phyloP scores from a whole-genome alignment of 2,797 vertebrate genomes.

The Periparus ater region DNA sequence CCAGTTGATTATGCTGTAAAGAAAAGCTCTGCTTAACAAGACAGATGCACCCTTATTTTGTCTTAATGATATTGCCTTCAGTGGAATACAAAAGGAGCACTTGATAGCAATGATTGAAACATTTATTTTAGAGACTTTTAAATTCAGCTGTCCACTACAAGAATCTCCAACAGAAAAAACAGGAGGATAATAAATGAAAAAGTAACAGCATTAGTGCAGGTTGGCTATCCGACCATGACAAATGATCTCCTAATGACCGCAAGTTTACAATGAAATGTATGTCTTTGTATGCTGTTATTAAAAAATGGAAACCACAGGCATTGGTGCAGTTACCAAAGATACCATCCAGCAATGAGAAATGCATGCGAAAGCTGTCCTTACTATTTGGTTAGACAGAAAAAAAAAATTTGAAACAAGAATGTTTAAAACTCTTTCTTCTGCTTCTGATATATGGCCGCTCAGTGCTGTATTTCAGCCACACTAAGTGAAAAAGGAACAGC shows the following conservation, averaged over 20 bases:
- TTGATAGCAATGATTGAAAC: slow-evolving; percentile 46
- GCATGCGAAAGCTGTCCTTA: not conserved
- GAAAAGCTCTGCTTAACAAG: slow-evolving; percentile 45
- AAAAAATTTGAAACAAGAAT: not conserved
- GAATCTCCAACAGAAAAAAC: not conserved
- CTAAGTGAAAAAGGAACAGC: not conserved
- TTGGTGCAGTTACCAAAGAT: not conserved
- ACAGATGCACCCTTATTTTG: slow-evolving; percentile 33
- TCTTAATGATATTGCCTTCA: slow-evolving; percentile 35
- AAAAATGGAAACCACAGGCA: not conserved
- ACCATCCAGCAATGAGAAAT: not conserved
- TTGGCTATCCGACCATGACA: not conserved
- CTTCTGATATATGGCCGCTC: not conserved
- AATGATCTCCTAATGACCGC: not conserved
- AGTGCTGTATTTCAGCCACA: not conserved
- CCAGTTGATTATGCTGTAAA: slow-evolving; percentile 27
- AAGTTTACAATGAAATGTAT: not conserved
- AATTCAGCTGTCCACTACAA: slow-evolving; percentile 41
- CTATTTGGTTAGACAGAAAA: not conserved
- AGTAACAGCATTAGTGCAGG: not conserved
- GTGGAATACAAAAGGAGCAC: slow-evolving; percentile 44
- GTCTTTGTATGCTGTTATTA: not conserved
- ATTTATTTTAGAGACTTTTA: not conserved
- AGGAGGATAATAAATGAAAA: not conserved
- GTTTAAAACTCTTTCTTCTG: not conserved